Conservation (phyloP, 2,113 vertebrate species). For the Hippocampus barbouri region DNA sequence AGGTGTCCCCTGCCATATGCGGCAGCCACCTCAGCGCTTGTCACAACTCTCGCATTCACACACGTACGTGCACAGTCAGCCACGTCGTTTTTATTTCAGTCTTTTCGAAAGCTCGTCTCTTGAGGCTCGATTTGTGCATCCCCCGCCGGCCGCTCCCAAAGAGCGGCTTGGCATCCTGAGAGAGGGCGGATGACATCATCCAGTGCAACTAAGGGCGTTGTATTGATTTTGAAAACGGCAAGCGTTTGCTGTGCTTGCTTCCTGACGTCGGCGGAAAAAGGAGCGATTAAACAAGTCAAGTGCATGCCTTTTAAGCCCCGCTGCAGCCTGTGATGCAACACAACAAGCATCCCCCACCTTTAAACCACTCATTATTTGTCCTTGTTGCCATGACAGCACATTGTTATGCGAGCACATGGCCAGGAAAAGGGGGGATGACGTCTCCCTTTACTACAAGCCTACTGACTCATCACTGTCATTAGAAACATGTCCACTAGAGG, state of each 20-base stretch:
- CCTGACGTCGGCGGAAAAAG: neutral
- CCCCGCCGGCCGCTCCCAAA: neutral
- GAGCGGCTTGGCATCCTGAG: slow-evolving; percentile 13
- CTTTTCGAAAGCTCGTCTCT: neutral
- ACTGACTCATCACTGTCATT: slow-evolving; percentile 11
- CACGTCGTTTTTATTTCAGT: neutral
- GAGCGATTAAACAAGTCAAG: neutral
- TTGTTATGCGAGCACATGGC: slow-evolving; percentile 46
- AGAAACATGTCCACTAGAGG: slow-evolving; percentile 36
- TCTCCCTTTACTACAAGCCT: neutral
- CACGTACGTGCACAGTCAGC: neutral
- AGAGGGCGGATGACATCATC: slow-evolving; percentile 57
- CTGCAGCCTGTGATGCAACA: slow-evolving; percentile 36
- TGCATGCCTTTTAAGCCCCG: slow-evolving; percentile 19
- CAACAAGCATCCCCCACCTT: slow-evolving; percentile 27
- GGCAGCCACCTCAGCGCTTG: slow-evolving; percentile 39
- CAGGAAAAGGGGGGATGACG: slow-evolving; percentile 49
- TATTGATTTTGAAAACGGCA: slow-evolving; percentile 47
- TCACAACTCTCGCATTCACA: slow-evolving; percentile 24
- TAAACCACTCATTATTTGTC: slow-evolving; percentile 29
- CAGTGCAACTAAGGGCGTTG: slow-evolving; percentile 29
- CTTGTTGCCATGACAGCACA: slow-evolving; percentile 53
- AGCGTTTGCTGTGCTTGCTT: neutral
- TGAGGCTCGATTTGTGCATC: neutral
- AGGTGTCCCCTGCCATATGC: slow-evolving; percentile 56